Evolutionary conservation across 2,888 invertebrate genomes (phyloP), one percentile per base, ranked within the genome.

Genomic region (Furcula furcula): DNA sequence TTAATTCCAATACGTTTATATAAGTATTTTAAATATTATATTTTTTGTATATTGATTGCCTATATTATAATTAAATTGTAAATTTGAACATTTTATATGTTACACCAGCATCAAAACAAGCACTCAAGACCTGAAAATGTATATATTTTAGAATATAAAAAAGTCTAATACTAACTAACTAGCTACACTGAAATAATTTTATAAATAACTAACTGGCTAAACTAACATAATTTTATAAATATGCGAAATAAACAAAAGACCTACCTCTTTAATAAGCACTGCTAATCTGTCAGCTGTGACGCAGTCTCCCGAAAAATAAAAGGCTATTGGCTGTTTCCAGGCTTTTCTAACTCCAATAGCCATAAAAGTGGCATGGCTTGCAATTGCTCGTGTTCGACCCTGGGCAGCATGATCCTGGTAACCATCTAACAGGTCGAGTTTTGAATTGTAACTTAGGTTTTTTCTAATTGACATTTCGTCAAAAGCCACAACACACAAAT

Each of bases 331-430:
- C 31, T 51, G 51, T 28, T 56, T 53, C 32, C 34, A 35, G 6
- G 19, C 31, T 29, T 47, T 47, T 26, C 47, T 32, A 1, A 53
- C 14, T 6, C 51, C 51, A 12, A 36, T 30, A 25, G 47, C 12
- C 53, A 53, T 54, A 33, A 56, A 56, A 6, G 41, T 38, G n/a
- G 43, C 53, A 27, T 49, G 13, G 7, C 30, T 13, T 2, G 53
- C 48, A 10, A 38, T 23, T 26, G 37, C 32, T n/a, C 9, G 5
- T 9, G 37, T 20, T 22, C 45, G 26, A 1, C 48, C 46, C 16
- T 52, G 52, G 4, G 7, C 12, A 3, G 27, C 46, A 34, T 49
- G 52, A 19, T 53, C 47, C 31, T 53, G 46, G 11, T 33, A 51
- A 7, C 46, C 45, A 22, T 50, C 44, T 6, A 50, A 29, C 5